phyloP scores from a whole-genome alignment of 2,113 vertebrate species.

The Craseonycteris thonglongyai region DNA sequence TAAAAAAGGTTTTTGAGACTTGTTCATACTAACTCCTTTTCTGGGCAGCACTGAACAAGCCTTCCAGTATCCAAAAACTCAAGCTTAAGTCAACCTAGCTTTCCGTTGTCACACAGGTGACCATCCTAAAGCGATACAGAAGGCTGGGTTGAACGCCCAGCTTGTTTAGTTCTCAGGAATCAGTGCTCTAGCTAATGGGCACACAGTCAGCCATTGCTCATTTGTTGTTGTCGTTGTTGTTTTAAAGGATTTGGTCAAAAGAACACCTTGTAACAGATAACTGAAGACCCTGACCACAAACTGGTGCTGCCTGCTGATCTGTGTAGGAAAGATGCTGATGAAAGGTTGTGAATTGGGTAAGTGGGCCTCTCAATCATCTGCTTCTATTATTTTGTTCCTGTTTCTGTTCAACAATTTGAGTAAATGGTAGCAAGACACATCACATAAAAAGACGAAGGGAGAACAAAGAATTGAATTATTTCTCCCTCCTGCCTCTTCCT shows the following conservation, averaged over 20 bases:
- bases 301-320: constrained; percentile 33
- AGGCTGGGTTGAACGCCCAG: neutral
- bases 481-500: neutral
- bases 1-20: neutral
- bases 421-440: neutral
- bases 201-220: neutral
- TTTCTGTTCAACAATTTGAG: neutral
- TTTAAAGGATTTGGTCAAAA: constrained; percentile 39
- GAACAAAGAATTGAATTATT: neutral
- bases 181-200: neutral
- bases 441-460: neutral
- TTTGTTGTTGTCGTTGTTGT: neutral
- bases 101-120: neutral
- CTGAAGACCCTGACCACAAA: constrained; percentile 10
- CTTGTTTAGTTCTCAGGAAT: constrained; percentile 36
- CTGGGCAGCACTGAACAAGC: neutral
- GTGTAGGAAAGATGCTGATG: neutral
- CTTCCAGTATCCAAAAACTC: neutral
- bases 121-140: neutral
- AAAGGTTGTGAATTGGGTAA: constrained; percentile 16
- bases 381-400: neutral
- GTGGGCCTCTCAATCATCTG: constrained; percentile 32
- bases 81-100: neutral
- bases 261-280: constrained; percentile 24
- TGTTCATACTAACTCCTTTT: neutral